Evolutionary conservation across 2,888 invertebrate species (phyloP), one percentile per base, ranked within the genome.

Genomic region (Lymantria dispar): DNA sequence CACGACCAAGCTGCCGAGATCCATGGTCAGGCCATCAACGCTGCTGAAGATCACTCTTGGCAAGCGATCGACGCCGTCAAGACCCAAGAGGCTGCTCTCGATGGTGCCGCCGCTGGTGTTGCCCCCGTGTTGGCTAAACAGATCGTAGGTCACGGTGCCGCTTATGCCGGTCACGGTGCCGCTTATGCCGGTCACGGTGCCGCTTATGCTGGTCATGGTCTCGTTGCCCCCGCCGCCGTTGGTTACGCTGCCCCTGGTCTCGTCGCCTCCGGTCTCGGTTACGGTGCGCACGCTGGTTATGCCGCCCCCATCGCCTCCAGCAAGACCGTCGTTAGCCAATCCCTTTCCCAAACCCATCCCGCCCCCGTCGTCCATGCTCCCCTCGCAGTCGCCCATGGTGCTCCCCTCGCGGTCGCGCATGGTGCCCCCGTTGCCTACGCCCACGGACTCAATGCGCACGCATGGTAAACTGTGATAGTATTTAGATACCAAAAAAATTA

Each of bases 391-490:
- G 69, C 56, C 14, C 59, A 70, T 58, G 71, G 65, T 48, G 69
- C 70, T 8, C 74, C 71, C 47, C 56, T 64, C 45, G 74, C 72
- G n/a, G 57, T 72, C 54, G 73, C 69, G 59, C 68, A 74, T 12
- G 69, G 64, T 57, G 76, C 65, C 40, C 60, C 68, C 54, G 55
- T 66, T 54, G 70, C 65, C 43, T 50, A 57, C 52, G 62, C 63
- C 36, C 65, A 65, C 50, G 63, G 49, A 51, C 62, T 74, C 63
- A 75, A 77, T 68, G 67, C 57, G 41, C 80, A 87, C 78, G 87
- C 73, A 78, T 89, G 88, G 87, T 88, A 87, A 86, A 83, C 83
- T 89, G 87, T 90, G 87, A 88, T 88, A 86, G 54, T 63, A 67
- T 52, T 72, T 82, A 82, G 78, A 80, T 78, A 82, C 82, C 82